A percentile compares a stretch with the other conserved stretches of the same genome.
Evolutionary conservation across 2,888 invertebrate species (phyloP).

Genomic region (Volucella inanis): DNA sequence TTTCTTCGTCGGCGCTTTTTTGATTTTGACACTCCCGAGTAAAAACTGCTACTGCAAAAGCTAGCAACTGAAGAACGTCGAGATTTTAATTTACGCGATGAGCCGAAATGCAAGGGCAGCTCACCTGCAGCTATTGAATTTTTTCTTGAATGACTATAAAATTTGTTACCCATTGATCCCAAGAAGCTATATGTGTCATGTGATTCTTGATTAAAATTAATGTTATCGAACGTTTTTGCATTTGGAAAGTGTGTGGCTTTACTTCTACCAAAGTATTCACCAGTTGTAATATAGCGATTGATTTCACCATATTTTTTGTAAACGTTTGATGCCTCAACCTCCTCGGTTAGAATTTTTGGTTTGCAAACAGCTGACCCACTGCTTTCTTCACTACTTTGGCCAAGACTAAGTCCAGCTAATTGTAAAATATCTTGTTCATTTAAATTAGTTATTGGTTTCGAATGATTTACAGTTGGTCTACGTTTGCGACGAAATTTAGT

Average conservation of each 20-base stretch:
- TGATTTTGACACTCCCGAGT: constrained; percentile 80
- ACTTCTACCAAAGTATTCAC: constrained; percentile 80
- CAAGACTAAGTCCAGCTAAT: constrained; percentile 85
- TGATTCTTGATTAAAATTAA: constrained; percentile 25
- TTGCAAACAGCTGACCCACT: constrained; percentile 81
- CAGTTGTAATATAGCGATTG: constrained; percentile 83
- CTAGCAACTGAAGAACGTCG: constrained; percentile 82
- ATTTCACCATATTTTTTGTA: constrained; percentile 83
- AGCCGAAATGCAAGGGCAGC: constrained; percentile 58
- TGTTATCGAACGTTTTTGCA: constrained; percentile 39
- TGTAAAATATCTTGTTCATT: constrained; percentile 85
- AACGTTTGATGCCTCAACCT: constrained; percentile 80
- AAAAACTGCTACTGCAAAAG: constrained; percentile 81
- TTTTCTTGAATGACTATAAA: constrained; percentile 60
- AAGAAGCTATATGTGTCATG: constrained; percentile 47
- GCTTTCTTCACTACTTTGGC: constrained; percentile 84
- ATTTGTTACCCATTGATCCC: constrained; percentile 46
- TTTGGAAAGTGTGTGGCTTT: constrained; percentile 30
- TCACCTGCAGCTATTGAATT: constrained; percentile 75
- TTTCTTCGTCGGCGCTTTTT: constrained; percentile 80
- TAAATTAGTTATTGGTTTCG: constrained; percentile 83
- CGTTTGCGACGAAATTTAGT: constrained; percentile 81
- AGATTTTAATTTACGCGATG: constrained; percentile 80
- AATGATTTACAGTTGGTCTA: constrained; percentile 76
- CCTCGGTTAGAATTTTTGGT: constrained; percentile 78